These are phyloP conservation scores for Ephydatia muelleri DNA, from an alignment of 37 sponge, comb jelly and placozoan genomes.

Conservation along the genomic window DNA sequence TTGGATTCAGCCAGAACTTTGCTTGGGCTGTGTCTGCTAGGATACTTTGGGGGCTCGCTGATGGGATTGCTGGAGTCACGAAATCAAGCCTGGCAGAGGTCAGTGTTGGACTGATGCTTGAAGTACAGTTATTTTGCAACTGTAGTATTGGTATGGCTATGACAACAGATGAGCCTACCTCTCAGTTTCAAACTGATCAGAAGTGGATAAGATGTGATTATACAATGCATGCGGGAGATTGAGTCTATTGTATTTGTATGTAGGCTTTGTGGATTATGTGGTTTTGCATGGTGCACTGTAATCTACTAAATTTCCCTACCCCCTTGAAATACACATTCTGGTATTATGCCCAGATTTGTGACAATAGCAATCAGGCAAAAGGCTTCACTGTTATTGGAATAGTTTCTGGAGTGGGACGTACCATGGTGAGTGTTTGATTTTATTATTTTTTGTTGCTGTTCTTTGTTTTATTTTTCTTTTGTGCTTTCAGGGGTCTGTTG, in stretches of 20 bases:
- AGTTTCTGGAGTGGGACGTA: slow-evolving; percentile 58
- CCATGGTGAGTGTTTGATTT: slow-evolving; percentile 46
- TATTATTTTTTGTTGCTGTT: not conserved
- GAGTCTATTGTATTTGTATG: no score
- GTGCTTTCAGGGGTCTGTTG: slow-evolving; percentile 62
- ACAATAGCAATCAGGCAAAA: slow-evolving; percentile 88
- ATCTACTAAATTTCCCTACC: no score
- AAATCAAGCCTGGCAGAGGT: slow-evolving; percentile 91
- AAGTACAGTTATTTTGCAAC: no score
- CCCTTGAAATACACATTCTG: no score
- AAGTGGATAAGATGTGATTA: no score
- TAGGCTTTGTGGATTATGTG: not conserved
- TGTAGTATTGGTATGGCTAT: not conserved
- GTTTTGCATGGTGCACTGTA: no score
- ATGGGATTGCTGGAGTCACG: slow-evolving; percentile 82
- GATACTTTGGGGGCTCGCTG: slow-evolving; percentile 84
- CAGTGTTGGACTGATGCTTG: not conserved
- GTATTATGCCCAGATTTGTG: slow-evolving; percentile 63
- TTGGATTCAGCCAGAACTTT: slow-evolving; percentile 88
- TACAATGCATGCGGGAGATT: no score
- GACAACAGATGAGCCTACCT: not conserved
- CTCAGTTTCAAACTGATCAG: no score
- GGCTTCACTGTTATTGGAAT: slow-evolving; percentile 72
- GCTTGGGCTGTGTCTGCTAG: slow-evolving; percentile 76
- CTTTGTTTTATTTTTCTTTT: not conserved